A percentile compares a stretch with the other conserved stretches of the same genome.
These are phyloP conservation scores for Rhopilema esculentum DNA, from an alignment of 30 jellyfish, hydroid and myxozoan species.

Conservation along the genomic window DNA sequence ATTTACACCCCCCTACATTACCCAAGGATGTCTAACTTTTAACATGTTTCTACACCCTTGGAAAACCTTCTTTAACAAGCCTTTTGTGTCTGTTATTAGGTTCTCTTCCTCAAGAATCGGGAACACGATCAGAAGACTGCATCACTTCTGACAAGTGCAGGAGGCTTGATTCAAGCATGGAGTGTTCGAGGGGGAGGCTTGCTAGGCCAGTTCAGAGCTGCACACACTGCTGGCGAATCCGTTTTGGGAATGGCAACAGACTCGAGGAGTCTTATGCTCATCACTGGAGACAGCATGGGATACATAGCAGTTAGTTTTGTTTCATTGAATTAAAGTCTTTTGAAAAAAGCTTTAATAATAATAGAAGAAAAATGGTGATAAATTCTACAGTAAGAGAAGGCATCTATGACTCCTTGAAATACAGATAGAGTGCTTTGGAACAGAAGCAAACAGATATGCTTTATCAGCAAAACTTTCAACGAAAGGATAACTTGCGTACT, in stretches of 20 bases:
- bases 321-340: too few relatives aligned
- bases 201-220: slow-evolving; percentile 86
- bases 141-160: slow-evolving; percentile 77
- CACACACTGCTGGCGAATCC: slow-evolving; percentile 67
- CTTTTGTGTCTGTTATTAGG: slow-evolving; percentile 42
- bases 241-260: slow-evolving; percentile 82
- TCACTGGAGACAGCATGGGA: slow-evolving; percentile 90
- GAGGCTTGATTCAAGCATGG: slow-evolving; percentile 91
- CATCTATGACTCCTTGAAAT: neutral
- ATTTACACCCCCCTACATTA: too few relatives aligned
- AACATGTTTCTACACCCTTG: too few relatives aligned
- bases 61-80: too few relatives aligned
- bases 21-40: too few relatives aligned
- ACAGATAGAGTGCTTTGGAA: too few relatives aligned
- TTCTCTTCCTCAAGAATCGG: slow-evolving; percentile 70
- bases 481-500: too few relatives aligned
- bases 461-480: too few relatives aligned
- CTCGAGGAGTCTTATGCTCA: slow-evolving; percentile 47
- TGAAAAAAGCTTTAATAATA: too few relatives aligned
- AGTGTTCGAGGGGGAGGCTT: slow-evolving; percentile 74
- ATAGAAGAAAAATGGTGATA: too few relatives aligned
- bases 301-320: slow-evolving; percentile 59
- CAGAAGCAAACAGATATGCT: too few relatives aligned
- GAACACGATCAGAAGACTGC: slow-evolving; percentile 75
- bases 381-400: too few relatives aligned